phyloP scores from a whole-genome alignment of 2,888 invertebrate genomes.

The Ecdyonurus torrentis region DNA sequence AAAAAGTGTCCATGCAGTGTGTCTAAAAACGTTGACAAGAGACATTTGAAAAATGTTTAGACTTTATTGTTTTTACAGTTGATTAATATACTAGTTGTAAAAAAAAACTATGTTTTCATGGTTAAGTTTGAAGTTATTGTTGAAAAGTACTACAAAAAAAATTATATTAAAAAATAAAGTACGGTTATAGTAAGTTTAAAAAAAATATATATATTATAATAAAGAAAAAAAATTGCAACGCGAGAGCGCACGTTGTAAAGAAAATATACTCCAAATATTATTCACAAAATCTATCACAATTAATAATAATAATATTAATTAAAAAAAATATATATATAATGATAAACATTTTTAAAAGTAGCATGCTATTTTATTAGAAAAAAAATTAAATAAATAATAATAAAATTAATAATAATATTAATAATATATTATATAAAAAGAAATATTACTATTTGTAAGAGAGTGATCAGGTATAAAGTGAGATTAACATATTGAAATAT shows the following conservation, averaged over 20 bases:
- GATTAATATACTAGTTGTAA: too few species aligned
- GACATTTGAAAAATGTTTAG: neutral
- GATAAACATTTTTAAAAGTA: neutral
- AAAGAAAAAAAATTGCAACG: neutral
- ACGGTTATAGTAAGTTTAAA: too few species aligned
- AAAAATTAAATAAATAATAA: neutral
- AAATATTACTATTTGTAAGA: too few species aligned
- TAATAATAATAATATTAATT: too few species aligned
- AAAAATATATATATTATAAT: neutral
- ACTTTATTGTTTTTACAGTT: neutral
- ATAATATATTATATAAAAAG: too few species aligned
- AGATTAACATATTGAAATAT: neutral
- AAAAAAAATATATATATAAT: neutral
- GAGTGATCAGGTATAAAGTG: slow-evolving; percentile 4
- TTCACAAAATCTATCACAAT: too few species aligned
- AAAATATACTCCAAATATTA: neutral
- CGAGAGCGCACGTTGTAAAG: neutral
- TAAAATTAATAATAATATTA: neutral
- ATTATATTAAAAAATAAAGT: neutral
- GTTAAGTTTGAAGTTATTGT: neutral
- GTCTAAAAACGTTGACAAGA: too few species aligned
- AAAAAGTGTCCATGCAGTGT: too few species aligned
- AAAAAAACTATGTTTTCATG: neutral
- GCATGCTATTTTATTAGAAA: neutral
- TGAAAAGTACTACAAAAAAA: neutral